Evolutionary conservation across 2,113 vertebrate species (phyloP).

Genomic region (Sardina pilchardus): DNA sequence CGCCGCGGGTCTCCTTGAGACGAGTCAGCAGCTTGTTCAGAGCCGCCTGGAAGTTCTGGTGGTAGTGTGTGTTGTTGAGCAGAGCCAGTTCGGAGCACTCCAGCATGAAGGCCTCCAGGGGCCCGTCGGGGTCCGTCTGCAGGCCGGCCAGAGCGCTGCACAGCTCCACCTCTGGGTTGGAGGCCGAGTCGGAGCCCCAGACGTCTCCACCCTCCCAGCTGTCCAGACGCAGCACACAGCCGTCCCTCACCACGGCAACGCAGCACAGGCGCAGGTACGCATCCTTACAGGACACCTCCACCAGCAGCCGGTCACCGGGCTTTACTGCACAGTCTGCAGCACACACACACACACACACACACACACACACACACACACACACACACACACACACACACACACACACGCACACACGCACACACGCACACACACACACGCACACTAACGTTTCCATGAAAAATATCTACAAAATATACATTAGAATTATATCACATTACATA

Average conservation of each 20-base stretch:
- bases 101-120: conserved; percentile 72
- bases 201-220: neutral
- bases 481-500: no score
- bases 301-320: conserved; percentile 74
- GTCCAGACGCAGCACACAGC: conserved; percentile 54
- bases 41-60: conserved; percentile 80
- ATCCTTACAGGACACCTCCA: conserved; percentile 89
- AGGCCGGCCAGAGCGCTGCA: conserved; percentile 88
- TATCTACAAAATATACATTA: no score
- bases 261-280: conserved; percentile 86
- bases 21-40: conserved; percentile 78
- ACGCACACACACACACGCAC: neutral
- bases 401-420: neutral
- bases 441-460: neutral
- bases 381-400: neutral
- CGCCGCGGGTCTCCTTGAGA: conserved; percentile 57
- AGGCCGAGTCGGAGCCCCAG: neutral
- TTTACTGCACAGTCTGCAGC: conserved; percentile 79
- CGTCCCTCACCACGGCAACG: conserved; percentile 68
- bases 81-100: conserved; percentile 90
- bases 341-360: conserved; percentile 1
- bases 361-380: neutral
- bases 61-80: conserved; percentile 84
- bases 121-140: conserved; percentile 73
- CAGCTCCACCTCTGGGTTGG: conserved; percentile 83